Percentiles rank a stretch among this genome's conserved stretches.
phyloP scores from a whole-genome alignment of 2,113 vertebrate genomes.

The Choloepus hoffmanni region DNA sequence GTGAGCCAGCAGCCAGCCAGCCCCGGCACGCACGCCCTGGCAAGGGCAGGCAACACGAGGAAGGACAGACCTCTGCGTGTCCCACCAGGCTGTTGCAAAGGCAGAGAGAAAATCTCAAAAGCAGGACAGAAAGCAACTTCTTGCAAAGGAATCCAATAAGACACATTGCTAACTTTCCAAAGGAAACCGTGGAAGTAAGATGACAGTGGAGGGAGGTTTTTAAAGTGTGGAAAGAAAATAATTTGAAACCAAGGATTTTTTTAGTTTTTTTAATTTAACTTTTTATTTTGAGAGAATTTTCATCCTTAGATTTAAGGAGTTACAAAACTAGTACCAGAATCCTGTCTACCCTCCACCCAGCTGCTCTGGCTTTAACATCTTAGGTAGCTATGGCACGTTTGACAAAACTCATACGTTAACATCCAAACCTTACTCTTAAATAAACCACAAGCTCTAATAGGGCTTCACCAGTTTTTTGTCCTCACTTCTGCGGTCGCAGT shows the following conservation, averaged over 20 bases:
- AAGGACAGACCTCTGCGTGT: rapidly evolving
- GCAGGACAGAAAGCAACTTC: background rate
- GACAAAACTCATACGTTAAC: too few species aligned
- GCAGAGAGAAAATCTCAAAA: background rate
- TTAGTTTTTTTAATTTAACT: background rate
- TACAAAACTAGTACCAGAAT: background rate
- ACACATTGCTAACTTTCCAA: background rate
- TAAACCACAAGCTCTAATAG: rapidly evolving
- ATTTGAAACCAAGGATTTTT: background rate
- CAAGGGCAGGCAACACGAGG: background rate
- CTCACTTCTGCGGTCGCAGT: too few species aligned
- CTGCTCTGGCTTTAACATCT: background rate
- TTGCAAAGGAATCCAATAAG: background rate
- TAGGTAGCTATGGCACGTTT: rapidly evolving
- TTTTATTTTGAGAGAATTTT: background rate
- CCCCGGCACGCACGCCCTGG: background rate
- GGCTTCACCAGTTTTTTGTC: too few species aligned
- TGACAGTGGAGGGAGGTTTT: background rate
- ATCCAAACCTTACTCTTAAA: rapidly evolving
- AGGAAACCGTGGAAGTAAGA: background rate
- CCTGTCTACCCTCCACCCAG: rapidly evolving
- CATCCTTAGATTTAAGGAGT: background rate
- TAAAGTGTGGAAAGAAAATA: rapidly evolving
- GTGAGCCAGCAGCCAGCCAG: background rate
- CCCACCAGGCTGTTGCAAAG: background rate